Percentiles rank a stretch among this genome's conserved stretches.
phyloP scores from a whole-genome alignment of 2,888 invertebrate genomes.

The Vesta saturnalis region DNA sequence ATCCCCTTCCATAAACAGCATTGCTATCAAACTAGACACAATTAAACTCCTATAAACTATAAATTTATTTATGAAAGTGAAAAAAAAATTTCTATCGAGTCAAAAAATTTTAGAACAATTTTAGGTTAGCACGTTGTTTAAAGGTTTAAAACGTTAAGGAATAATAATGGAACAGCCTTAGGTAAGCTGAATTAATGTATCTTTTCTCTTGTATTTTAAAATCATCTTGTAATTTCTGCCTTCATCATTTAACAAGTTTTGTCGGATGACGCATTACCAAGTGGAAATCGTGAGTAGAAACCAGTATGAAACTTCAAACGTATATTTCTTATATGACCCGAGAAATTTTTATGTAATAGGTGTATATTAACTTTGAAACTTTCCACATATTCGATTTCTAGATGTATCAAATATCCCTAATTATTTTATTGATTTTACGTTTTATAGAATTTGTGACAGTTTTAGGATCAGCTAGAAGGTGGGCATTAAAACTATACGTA shows the following conservation, averaged over 20 bases:
- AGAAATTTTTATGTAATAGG: not conserved
- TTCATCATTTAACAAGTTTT: slow-evolving; percentile 17
- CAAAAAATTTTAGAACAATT: not conserved
- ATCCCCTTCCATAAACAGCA: slow-evolving; percentile 25
- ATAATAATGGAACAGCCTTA: not conserved
- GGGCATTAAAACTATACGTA: too few relatives aligned
- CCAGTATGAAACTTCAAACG: slow-evolving; percentile 9
- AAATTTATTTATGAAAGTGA: not conserved
- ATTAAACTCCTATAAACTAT: slow-evolving; percentile 14
- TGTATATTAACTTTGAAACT: slow-evolving; percentile 3
- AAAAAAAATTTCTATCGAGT: not conserved
- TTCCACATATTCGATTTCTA: not conserved
- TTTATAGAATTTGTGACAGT: too few relatives aligned
- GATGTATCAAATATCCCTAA: too few relatives aligned
- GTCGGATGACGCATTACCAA: slow-evolving; percentile 17
- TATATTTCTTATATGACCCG: slow-evolving; percentile 9
- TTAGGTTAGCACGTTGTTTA: slow-evolving; percentile 9
- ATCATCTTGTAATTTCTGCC: slow-evolving; percentile 12
- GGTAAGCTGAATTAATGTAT: slow-evolving; percentile 2
- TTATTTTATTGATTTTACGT: too few relatives aligned
- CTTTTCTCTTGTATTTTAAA: slow-evolving; percentile 11
- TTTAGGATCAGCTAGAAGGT: too few relatives aligned
- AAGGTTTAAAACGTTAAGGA: not conserved
- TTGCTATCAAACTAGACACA: slow-evolving; percentile 9
- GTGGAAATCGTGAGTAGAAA: slow-evolving; percentile 13